These are phyloP conservation scores for Solea solea DNA, from an alignment of 2,113 vertebrate species.

Conservation along the genomic window DNA sequence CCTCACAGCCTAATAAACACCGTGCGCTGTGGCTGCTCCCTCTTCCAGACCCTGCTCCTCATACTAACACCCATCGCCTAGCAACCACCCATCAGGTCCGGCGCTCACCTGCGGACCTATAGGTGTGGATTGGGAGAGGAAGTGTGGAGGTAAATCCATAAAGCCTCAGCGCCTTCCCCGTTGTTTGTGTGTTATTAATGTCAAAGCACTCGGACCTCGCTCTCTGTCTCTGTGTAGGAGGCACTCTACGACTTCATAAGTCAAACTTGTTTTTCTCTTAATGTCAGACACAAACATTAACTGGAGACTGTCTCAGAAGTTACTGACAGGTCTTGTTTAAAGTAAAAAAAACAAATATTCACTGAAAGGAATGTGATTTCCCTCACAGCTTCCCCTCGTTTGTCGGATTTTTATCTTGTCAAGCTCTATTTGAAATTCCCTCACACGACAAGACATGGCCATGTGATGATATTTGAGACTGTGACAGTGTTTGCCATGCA, in stretches of 20 bases:
- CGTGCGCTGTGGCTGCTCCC: constrained; percentile 45
- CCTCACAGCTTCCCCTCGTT: neutral
- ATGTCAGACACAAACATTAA: constrained; percentile 9
- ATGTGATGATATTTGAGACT: constrained; percentile 29
- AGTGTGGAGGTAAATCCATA: constrained; percentile 50
- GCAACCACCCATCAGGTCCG: constrained; percentile 72
- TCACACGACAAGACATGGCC: constrained; percentile 29
- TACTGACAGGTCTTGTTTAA: neutral
- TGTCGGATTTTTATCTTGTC: neutral
- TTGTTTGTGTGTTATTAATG: neutral
- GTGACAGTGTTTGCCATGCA: constrained; percentile 47
- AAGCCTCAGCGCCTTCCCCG: constrained; percentile 13
- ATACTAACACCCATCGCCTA: constrained; percentile 62
- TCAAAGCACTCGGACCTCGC: constrained; percentile 40
- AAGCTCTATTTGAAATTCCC: constrained; percentile 13
- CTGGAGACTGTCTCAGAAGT: neutral
- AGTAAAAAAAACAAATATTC: neutral
- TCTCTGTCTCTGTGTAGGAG: constrained; percentile 22
- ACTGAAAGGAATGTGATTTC: no score
- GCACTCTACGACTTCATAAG: constrained; percentile 16
- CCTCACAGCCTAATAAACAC: no score
- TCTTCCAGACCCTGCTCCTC: constrained; percentile 45
- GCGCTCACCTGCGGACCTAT: constrained; percentile 38
- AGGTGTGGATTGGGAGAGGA: no score
- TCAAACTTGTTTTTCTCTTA: neutral